A percentile compares a stretch with the other conserved stretches of the same genome.
phyloP scores from a whole-genome alignment of 2,113 vertebrate genomes.

The Neotoma lepida region DNA sequence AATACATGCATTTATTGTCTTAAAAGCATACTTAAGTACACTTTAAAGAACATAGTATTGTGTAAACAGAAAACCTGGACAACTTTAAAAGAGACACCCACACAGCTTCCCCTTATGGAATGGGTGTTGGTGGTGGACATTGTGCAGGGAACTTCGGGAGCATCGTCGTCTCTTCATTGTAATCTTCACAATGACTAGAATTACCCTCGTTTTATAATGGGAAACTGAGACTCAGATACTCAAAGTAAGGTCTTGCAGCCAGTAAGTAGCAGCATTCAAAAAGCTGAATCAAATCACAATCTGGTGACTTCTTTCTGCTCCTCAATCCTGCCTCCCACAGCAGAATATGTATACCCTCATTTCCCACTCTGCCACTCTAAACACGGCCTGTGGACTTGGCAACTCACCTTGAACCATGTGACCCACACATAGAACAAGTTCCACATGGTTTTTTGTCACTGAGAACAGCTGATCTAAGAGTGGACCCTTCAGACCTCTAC shows the following conservation, averaged over 20 bases:
- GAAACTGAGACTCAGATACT: background rate
- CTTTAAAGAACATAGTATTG: background rate
- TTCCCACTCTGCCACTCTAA: background rate
- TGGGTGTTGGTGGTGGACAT: background rate
- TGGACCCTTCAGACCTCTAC: background rate
- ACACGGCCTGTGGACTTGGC: background rate
- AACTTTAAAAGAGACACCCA: conserved; percentile 9
- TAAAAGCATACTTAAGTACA: background rate
- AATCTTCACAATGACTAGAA: background rate
- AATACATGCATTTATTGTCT: background rate
- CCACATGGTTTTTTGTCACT: background rate
- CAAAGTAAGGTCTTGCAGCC: background rate
- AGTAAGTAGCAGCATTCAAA: background rate
- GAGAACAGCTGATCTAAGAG: background rate
- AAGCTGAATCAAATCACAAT: background rate
- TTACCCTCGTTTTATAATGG: background rate
- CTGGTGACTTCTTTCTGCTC: background rate
- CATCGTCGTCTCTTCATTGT: background rate
- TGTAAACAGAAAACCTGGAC: background rate
- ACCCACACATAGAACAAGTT: background rate
- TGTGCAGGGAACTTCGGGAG: background rate
- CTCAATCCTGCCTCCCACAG: background rate
- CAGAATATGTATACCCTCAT: background rate
- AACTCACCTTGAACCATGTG: background rate
- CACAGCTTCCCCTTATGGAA: background rate